Evolutionary conservation across 35 echinoderm and acorn worm species (phyloP).

Genomic region (Chiridota heheva): DNA sequence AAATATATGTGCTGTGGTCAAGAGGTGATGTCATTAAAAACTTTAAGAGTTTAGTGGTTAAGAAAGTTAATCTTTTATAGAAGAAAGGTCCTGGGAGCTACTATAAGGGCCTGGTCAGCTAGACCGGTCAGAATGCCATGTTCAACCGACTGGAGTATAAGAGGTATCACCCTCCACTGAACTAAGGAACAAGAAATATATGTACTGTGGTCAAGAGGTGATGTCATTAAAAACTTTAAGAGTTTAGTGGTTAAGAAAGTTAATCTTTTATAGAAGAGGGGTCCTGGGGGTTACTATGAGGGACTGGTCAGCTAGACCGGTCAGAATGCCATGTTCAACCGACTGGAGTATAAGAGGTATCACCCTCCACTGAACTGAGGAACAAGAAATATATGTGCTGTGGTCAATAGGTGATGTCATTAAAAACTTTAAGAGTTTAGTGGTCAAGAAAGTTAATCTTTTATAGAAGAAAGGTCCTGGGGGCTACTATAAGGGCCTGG

Average conservation of each 20-base stretch:
- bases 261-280: not conserved
- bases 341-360: constrained; percentile 75
- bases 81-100: too few species aligned
- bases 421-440: too few species aligned
- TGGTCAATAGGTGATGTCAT: too few species aligned
- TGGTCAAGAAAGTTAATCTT: too few species aligned
- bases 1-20: not conserved
- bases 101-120: too few species aligned
- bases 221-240: not conserved
- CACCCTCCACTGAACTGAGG: constrained; percentile 78
- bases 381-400: not conserved
- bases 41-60: too few species aligned
- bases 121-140: constrained; percentile 62
- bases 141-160: constrained; percentile 55
- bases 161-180: constrained; percentile 81
- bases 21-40: too few species aligned
- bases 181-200: constrained; percentile 50
- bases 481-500: too few species aligned
- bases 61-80: too few species aligned
- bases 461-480: too few species aligned
- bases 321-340: constrained; percentile 52
- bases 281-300: not conserved
- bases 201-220: not conserved
- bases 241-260: not conserved
- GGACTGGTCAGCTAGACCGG: constrained; percentile 68